Percentiles rank a stretch among this genome's conserved stretches.
These are phyloP conservation scores for Eupelmus urozonus DNA, from an alignment of 2,888 invertebrate genomes.

Conservation along the genomic window DNA sequence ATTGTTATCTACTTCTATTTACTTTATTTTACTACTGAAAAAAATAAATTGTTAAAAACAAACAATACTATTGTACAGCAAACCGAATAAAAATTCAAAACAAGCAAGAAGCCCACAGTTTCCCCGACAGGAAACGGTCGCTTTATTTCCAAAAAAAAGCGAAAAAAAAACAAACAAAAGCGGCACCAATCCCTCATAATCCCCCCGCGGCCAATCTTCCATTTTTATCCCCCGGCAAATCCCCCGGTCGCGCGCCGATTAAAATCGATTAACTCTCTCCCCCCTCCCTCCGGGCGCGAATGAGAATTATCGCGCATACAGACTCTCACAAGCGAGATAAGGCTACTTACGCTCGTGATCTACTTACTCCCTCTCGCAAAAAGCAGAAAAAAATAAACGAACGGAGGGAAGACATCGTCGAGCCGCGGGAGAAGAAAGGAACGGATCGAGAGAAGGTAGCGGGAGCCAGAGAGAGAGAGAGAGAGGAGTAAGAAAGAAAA, in stretches of 20 bases:
- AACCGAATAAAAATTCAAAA: too few relatives aligned
- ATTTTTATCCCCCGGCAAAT: not conserved
- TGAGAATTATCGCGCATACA: conserved; percentile 39
- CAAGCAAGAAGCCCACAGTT: not conserved
- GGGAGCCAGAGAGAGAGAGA: not conserved
- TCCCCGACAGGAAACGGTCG: conserved; percentile 1
- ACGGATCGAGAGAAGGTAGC: conserved; percentile 42
- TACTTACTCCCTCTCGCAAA: conserved; percentile 49
- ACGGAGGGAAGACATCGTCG: conserved; percentile 27
- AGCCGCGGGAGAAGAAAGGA: not conserved
- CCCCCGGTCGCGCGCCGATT: conserved; percentile 16
- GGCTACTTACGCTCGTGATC: conserved; percentile 54
- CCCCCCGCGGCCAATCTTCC: not conserved
- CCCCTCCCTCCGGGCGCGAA: conserved; percentile 2
- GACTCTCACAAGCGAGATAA: conserved; percentile 19
- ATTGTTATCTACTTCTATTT: too few relatives aligned
- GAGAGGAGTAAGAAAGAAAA: not conserved
- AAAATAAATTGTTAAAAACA: too few relatives aligned
- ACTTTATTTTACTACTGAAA: too few relatives aligned
- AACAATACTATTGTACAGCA: too few relatives aligned
- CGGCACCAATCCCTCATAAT: not conserved
- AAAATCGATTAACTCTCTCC: conserved; percentile 56
- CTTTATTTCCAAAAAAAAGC: not conserved
- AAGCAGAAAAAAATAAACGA: conserved; percentile 58
- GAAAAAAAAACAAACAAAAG: too few relatives aligned